phyloP scores from a whole-genome alignment of 2,888 invertebrate species.

The Plutella xylostella region DNA sequence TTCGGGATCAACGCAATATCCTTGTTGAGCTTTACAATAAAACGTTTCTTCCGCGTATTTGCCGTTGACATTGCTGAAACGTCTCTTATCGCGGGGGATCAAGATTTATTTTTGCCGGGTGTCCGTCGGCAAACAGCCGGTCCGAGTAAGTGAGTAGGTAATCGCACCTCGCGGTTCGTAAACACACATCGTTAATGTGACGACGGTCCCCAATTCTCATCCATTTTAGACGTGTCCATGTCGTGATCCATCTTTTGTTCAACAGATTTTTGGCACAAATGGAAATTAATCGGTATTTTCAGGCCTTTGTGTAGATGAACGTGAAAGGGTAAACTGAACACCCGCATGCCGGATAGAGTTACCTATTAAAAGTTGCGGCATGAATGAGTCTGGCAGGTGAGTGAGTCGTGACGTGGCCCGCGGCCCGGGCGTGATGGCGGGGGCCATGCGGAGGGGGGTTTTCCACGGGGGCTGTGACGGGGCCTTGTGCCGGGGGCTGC shows the following conservation, averaged over 20 bases:
- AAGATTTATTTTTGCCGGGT: constrained; percentile 6
- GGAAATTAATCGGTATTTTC: too few relatives aligned
- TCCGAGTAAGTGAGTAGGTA: constrained; percentile 21
- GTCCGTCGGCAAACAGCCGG: constrained; percentile 30
- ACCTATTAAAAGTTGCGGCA: too few relatives aligned
- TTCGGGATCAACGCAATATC: constrained; percentile 32
- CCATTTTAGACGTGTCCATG: constrained; percentile 15
- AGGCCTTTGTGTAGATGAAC: too few relatives aligned
- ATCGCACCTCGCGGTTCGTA: constrained; percentile 25
- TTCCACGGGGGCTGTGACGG: too few relatives aligned
- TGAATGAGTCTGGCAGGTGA: too few relatives aligned
- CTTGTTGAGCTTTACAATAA: constrained; percentile 37
- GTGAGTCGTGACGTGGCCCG: neutral
- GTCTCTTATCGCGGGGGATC: neutral
- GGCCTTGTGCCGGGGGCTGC: too few relatives aligned
- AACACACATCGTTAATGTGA: constrained; percentile 24
- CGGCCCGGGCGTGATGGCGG: constrained; percentile 6
- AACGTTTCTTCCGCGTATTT: constrained; percentile 24
- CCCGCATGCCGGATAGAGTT: too few relatives aligned
- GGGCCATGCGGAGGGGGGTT: too few relatives aligned
- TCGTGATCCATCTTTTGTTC: constrained; percentile 14
- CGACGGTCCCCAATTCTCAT: constrained; percentile 23
- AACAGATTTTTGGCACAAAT: too few relatives aligned
- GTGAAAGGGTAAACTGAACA: too few relatives aligned
- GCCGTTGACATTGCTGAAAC: constrained; percentile 2